Conservation (phyloP, 1,140 invertebrate species). For the Nasonia vitripennis region DNA sequence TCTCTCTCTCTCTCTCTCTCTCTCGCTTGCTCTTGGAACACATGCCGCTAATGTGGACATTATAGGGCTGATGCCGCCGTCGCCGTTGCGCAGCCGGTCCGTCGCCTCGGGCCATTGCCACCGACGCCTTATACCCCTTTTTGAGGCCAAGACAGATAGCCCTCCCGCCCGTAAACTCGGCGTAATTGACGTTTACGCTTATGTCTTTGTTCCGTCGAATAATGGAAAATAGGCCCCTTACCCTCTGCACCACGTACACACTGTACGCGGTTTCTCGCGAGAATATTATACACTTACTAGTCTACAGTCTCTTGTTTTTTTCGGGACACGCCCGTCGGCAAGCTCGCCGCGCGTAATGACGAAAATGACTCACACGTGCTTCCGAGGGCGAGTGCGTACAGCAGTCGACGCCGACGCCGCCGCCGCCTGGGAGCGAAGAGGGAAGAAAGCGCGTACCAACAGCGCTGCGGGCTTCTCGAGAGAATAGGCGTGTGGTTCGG, state of each 20-base stretch:
- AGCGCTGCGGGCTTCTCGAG: not conserved
- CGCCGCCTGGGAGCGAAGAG: not conserved
- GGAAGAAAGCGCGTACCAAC: not conserved
- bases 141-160: constrained; percentile 38
- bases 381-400: not conserved
- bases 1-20: not conserved
- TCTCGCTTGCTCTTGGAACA: not conserved
- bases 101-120: constrained; percentile 40
- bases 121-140: constrained; percentile 21
- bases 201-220: constrained; percentile 46
- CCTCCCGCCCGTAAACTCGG: not conserved
- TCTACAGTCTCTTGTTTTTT: not conserved
- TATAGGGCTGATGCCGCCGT: not conserved
- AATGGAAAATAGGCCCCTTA: constrained; percentile 35
- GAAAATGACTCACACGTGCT: constrained; percentile 42
- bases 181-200: constrained; percentile 49
- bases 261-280: too few relatives aligned
- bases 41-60: constrained; percentile 51
- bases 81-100: constrained; percentile 31
- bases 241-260: too few relatives aligned
- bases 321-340: constrained; percentile 17
- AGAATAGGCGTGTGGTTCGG: too few relatives aligned
- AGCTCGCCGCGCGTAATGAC: constrained; percentile 2
- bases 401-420: not conserved
- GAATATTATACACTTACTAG: not conserved